Evolutionary conservation across 2,888 invertebrate genomes (phyloP).

Genomic region (Oscheius onirici): DNA sequence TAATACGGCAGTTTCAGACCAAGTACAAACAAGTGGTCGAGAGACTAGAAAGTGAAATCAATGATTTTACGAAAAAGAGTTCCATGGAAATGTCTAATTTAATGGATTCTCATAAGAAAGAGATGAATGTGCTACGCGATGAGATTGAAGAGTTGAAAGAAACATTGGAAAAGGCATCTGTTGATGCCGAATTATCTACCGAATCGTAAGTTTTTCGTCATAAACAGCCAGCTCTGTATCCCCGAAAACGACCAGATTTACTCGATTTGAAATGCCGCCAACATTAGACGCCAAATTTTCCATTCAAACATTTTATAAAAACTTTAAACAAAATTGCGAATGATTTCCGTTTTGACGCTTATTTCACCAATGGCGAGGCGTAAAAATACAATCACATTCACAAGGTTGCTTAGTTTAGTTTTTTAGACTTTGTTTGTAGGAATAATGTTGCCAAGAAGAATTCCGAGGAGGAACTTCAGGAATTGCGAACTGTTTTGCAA

Average conservation of each 20-base stretch:
- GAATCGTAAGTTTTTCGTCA: no score
- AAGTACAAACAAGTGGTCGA: not conserved
- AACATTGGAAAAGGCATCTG: not conserved
- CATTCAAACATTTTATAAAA: no score
- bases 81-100: not conserved
- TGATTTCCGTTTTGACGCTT: no score
- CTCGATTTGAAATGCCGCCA: not conserved
- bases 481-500: slow-evolving; percentile 19
- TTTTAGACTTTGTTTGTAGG: not conserved
- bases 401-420: no score
- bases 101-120: slow-evolving; percentile 1
- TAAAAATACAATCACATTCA: no score
- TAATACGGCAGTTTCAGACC: not conserved
- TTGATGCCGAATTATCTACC: not conserved
- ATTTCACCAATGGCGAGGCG: no score
- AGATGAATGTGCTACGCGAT: not conserved
- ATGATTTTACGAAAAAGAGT: not conserved
- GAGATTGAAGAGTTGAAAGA: slow-evolving; percentile 10
- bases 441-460: slow-evolving; percentile 5
- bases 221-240: not conserved
- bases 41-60: not conserved
- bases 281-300: no score
- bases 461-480: slow-evolving; percentile 16
- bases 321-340: no score
- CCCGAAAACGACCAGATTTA: not conserved